A percentile compares a stretch with the other conserved stretches of the same genome.
Evolutionary conservation across 2,113 vertebrate genomes (phyloP).

Genomic region (Rhinichthys klamathensis): DNA sequence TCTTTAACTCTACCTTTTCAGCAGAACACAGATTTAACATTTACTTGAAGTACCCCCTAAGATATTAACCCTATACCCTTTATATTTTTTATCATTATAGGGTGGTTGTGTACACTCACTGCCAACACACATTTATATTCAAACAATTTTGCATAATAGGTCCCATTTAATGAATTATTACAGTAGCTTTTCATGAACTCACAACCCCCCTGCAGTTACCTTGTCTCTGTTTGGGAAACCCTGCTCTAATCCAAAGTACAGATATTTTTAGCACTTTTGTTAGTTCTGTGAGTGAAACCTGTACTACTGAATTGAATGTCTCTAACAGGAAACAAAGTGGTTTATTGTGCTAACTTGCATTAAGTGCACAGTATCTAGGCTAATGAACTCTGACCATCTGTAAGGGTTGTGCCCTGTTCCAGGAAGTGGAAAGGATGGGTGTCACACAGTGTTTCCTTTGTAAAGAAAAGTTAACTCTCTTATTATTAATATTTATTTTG

Average conservation of each 20-base stretch:
- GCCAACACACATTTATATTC: no score
- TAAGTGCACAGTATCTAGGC: constrained; percentile 1
- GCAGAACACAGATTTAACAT: no score
- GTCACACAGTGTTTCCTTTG: constrained; percentile 65
- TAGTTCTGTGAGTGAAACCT: background rate
- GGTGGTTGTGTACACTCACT: no score
- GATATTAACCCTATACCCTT: no score
- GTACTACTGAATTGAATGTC: background rate
- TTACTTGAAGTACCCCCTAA: no score
- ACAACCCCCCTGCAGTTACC: no score
- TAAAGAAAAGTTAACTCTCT: constrained; percentile 53
- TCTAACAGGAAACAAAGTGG: background rate
- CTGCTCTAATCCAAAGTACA: background rate
- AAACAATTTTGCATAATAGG: no score
- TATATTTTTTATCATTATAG: no score
- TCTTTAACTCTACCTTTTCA: no score
- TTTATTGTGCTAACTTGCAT: constrained; percentile 23
- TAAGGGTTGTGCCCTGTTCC: constrained; percentile 49
- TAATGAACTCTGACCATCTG: constrained; percentile 44
- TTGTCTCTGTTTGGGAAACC: background rate
- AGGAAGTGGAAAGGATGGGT: constrained; percentile 73
- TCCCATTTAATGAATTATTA: no score
- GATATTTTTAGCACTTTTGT: background rate
- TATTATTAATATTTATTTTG: background rate
- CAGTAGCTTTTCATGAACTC: no score